Conservation (phyloP, 2,797 vertebrate species). For the Erithacus rubecula region DNA sequence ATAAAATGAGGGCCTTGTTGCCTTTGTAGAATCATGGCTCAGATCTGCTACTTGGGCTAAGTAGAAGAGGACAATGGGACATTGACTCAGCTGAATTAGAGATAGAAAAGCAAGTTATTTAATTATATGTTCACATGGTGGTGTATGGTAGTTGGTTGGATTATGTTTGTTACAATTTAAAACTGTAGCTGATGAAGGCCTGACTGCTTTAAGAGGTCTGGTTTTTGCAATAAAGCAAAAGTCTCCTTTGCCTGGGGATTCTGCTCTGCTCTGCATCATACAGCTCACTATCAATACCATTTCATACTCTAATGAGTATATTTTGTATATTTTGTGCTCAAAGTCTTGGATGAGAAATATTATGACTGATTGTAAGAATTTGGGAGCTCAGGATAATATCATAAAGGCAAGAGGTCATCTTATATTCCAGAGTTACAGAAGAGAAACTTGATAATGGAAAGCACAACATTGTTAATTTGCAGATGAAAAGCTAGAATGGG, state of each 20-base stretch:
- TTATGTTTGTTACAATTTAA: not conserved
- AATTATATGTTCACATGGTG: not conserved
- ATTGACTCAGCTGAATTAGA: not conserved
- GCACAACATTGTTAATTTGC: not conserved
- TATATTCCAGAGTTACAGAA: not conserved
- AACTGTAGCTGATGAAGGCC: not conserved
- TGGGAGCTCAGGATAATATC: not conserved
- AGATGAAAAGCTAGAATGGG: not conserved
- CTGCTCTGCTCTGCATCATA: accelerated
- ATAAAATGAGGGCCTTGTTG: not conserved
- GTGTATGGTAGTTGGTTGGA: not conserved
- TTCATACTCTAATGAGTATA: not conserved
- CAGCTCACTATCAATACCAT: not conserved
- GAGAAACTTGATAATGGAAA: not conserved
- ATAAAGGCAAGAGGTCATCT: not conserved
- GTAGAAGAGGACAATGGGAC: not conserved
- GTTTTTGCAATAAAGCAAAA: not conserved
- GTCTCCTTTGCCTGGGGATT: not conserved
- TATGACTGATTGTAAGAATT: not conserved
- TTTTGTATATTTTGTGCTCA: not conserved
- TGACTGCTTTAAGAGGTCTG: not conserved
- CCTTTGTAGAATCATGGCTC: not conserved
- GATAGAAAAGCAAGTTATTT: not conserved
- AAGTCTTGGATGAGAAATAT: not conserved
- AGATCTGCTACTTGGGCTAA: not conserved